Conservation (phyloP, 2,888 invertebrate genomes). For the Andrena hattorfiana region DNA sequence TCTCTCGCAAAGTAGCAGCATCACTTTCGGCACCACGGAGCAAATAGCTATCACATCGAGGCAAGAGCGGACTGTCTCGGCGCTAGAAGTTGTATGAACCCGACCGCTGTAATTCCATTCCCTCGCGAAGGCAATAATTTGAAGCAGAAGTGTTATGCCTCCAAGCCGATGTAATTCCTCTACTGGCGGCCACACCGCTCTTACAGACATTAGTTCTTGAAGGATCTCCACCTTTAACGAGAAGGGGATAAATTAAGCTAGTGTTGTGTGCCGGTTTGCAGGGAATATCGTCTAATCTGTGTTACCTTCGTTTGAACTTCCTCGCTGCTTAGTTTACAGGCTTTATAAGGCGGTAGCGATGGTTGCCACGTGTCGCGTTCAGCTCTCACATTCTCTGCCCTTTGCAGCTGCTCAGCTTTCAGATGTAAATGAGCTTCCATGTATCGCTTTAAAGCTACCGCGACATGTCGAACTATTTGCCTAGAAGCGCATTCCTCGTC, state of each 20-base stretch:
- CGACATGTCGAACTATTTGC: constrained; percentile 96
- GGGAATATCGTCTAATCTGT: not conserved
- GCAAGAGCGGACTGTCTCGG: constrained; percentile 93
- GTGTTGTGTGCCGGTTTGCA: not conserved
- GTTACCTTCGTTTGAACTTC: constrained; percentile 91
- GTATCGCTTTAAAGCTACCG: constrained; percentile 95
- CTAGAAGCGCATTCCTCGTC: constrained; percentile 96
- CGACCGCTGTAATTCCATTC: constrained; percentile 96
- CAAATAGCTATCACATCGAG: constrained; percentile 96
- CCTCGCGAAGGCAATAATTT: constrained; percentile 95
- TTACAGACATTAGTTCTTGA: constrained; percentile 91
- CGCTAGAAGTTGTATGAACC: constrained; percentile 85
- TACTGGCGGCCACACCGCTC: constrained; percentile 94
- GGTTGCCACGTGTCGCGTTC: constrained; percentile 82
- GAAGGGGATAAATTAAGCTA: not conserved
- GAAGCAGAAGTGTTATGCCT: constrained; percentile 92
- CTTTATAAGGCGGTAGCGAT: constrained; percentile 85
- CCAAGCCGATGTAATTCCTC: constrained; percentile 94
- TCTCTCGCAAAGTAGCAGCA: constrained; percentile 90
- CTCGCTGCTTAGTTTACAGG: constrained; percentile 89
- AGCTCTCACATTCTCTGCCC: constrained; percentile 86
- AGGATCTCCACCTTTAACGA: constrained; percentile 89
- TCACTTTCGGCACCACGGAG: constrained; percentile 94
- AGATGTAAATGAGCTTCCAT: constrained; percentile 95
- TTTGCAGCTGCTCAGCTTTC: constrained; percentile 90